Base-by-base conservation (phyloP, 1,140 invertebrate genomes). In the Oreohelix idahoensis region DNA sequence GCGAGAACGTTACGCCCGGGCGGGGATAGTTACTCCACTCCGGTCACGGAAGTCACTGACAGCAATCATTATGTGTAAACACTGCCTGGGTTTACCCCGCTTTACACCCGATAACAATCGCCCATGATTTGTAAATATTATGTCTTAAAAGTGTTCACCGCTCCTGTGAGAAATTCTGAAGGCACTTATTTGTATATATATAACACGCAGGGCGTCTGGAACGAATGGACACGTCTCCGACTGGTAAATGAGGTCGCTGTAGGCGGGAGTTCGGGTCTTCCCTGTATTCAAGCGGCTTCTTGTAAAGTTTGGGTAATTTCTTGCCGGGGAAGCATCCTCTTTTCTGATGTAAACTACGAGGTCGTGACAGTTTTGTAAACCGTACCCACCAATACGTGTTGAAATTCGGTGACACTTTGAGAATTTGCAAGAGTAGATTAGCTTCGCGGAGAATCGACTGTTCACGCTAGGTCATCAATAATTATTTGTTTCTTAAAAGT, bases 71-170 rank as follows among this genome's bases (percentile, higher is more conserved):
- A 32, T 10, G n/a, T 32, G 63, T 66, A 66, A 66, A 66, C 63
- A 66, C 17, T 66, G n/a, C n/a, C n/a, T 11, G 10, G 17, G 11
- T 66, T 29, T 2, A 32, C 17, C 29, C 1, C 29, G 8, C 63
- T 66, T 66, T 66, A 29, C 2, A 2, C 5, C 1, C 8, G 63
- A 66, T 66, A 66, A 66, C 63, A 66, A 66, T 66, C 20, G 17
- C 32, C 20, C 2, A 66, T 66, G n/a, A 66, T 66, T 66, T 66
- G 63, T 66, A 66, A 66, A 66, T 66, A 66, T 66, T 66, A 32
- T 66, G 63, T 32, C 20, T 66, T 11, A 66, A 66, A 66, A 11
- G 1, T 35, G 63, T 66, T 29, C 4, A 66, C 53, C 26, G 26
- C 26, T 58, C 17, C 8, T 58, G 53, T 23, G 53, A 58, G 53